Evolutionary conservation across 2,113 vertebrate species (phyloP), one percentile per base, ranked within the genome.

Genomic region (Heptranchias perlo): DNA sequence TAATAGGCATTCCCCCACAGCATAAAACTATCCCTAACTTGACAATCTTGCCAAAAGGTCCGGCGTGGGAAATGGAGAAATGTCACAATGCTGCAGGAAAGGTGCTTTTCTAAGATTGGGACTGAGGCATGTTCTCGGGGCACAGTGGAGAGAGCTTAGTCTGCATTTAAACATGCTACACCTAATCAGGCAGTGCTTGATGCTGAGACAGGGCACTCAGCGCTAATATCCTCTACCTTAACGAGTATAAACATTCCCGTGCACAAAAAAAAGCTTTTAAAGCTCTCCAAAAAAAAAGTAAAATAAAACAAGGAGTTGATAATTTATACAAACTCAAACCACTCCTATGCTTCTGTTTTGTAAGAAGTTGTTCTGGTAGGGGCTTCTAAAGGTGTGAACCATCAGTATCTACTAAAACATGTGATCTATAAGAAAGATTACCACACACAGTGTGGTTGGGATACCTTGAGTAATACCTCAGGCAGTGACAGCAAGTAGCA

Each of bases 381-480:
- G n/a, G 78, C 39, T 82, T 16, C 78, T 82, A 82, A 82, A 82
- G n/a, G 16, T 82, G 44, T 44, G n/a, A 82, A 44, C n/a, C 39
- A 82, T 4, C 76, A 82, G n/a, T 21, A 82, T 31, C 28, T 8
- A 6, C 6, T 69, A 31, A 82, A 82, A 82, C 78, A 82, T 82
- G 5, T 82, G 78, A 44, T 82, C 39, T n/a, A 44, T 82, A 82
- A 47, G 78, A 82, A 82, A 44, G 78, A 39, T 82, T 82, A 82
- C 78, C 78, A 82, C 78, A 82, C 78, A 47, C 78, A 82, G 39
- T 82, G 76, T 78, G 76, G 76, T 78, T 78, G 76, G 76, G 76
- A 78, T 78, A 78, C n/a, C n/a, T 78, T 86, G 39, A 7, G 47
- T 31, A 89, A 52, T 16, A 91, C 52, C 87, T 54, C 52, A 54